Evolutionary conservation across 2,888 invertebrate species (phyloP), one percentile per base, ranked within the genome.

Genomic region (Phlogophora meticulosa): DNA sequence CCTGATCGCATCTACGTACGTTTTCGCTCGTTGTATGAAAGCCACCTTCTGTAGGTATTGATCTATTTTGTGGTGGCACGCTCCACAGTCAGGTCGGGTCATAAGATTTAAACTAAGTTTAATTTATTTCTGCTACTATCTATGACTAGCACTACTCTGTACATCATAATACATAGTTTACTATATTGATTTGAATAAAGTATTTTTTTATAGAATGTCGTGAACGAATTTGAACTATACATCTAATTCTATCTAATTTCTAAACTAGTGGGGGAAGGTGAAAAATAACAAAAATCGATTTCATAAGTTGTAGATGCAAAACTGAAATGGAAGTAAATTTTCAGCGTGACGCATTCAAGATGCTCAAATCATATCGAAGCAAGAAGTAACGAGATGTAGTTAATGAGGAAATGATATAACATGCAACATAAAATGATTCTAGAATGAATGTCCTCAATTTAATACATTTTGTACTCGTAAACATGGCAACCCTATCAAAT

Each of bases 341-440:
- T 57, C 48, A 48, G 51, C 76, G 53, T 68, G 73, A 51, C 65
- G 66, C 69, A 67, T 55, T 64, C 57, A 62, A 40, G 42, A 65
- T 67, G 60, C 72, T 66, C 68, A 72, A 78, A 76, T 72, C 53
- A 72, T 72, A 69, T 61, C 5, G 7, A 78, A 68, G 71, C 76
- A n/a, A 66, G 42, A 72, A 10, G 56, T 42, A 64, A 66, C 42
- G 52, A 68, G 17, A 81, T 80, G 83, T 74, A 68, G 85, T 85
- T 83, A 74, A 87, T 89, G 86, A 82, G 40, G 75, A 89, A 91
- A 92, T 78, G 82, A 92, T 88, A 86, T 85, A 85, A 91, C 94
- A 93, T 94, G 94, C 94, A 94, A 94, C 89, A 87, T 85, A 93
- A 92, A 85, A 90, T 88, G 89, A 83, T 86, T 80, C 80, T 89